A percentile compares a stretch with the other conserved stretches of the same genome.
Conservation (phyloP, 2,113 vertebrate genomes). For the Mobula birostris region DNA sequence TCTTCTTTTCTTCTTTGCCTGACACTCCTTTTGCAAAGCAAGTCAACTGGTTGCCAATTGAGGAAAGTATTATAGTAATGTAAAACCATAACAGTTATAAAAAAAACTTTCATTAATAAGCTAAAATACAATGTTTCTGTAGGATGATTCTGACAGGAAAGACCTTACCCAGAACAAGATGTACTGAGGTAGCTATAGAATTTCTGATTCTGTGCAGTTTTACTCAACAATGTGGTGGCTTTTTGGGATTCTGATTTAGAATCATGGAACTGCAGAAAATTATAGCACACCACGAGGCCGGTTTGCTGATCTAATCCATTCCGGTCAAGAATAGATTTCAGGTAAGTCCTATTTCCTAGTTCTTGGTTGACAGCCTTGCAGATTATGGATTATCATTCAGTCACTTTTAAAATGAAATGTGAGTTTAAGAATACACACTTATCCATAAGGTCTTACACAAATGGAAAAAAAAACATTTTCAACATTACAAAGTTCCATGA, state of each 20-base stretch:
- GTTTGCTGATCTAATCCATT: no score
- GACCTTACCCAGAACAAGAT: neutral
- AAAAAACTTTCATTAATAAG: neutral
- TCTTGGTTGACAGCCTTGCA: no score
- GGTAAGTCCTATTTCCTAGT: no score
- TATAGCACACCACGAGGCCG: no score
- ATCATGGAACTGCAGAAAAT: no score
- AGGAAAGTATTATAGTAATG: conserved; percentile 9
- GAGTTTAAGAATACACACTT: neutral
- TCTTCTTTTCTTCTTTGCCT: neutral
- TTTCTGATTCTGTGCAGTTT: neutral
- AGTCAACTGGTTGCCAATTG: conserved; percentile 18
- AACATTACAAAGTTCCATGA: neutral
- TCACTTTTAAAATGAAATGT: no score
- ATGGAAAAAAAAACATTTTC: neutral
- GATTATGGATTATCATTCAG: no score
- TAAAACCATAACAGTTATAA: neutral
- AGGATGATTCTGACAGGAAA: neutral
- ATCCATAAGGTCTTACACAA: neutral
- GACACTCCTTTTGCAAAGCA: conserved; percentile 9
- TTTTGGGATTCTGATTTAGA: neutral
- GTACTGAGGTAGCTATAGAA: neutral
- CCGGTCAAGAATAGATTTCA: no score
- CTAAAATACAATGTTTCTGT: neutral
- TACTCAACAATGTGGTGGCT: neutral